Conservation (phyloP, 2,797 vertebrate genomes). For the Clarias fuscus region DNA sequence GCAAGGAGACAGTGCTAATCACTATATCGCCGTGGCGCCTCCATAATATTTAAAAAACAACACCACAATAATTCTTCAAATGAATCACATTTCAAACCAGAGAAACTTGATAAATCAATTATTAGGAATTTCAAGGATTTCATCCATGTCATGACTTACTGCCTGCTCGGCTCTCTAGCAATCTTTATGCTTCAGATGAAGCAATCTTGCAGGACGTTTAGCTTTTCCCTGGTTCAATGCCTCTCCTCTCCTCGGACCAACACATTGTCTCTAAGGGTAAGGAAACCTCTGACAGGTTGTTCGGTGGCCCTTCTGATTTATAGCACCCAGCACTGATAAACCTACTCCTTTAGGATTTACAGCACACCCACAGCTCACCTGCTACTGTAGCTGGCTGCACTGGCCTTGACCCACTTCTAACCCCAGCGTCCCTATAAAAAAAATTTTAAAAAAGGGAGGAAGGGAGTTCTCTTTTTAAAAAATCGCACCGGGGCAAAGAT, state of each 20-base stretch:
- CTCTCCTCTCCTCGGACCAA: conserved; percentile 15
- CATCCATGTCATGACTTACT: neutral
- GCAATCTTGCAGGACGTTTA: neutral
- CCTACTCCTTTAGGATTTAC: conserved; percentile 31
- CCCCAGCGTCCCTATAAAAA: neutral
- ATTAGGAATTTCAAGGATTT: too few species aligned
- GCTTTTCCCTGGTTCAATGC: neutral
- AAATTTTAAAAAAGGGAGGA: neutral
- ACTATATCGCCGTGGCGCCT: too few species aligned
- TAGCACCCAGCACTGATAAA: neutral
- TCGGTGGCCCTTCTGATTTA: conserved; percentile 43
- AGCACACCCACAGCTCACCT: conserved; percentile 53
- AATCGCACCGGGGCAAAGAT: neutral
- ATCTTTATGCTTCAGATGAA: neutral
- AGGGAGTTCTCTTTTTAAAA: neutral
- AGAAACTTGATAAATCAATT: neutral
- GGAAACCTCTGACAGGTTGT: neutral
- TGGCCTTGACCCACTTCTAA: conserved; percentile 56
- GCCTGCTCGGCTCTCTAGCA: neutral
- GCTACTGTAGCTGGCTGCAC: conserved; percentile 45
- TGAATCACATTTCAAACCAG: neutral
- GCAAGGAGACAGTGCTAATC: too few species aligned
- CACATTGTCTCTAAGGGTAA: neutral
- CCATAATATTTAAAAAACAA: neutral
- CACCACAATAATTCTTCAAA: neutral